Base-by-base conservation (phyloP, 2,113 vertebrate species). In the Malurus alboscapulatus region DNA sequence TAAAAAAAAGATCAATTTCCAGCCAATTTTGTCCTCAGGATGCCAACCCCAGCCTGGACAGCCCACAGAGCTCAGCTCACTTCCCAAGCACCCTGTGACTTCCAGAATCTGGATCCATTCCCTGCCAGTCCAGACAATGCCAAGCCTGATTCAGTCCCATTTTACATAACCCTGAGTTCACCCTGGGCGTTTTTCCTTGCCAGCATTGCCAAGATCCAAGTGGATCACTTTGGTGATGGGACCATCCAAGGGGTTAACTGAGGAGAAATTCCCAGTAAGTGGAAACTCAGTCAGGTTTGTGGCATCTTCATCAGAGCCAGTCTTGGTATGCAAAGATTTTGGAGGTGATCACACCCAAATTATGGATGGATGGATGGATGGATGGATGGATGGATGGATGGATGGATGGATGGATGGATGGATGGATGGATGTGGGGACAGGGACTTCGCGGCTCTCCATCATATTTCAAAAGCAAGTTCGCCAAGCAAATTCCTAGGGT, bases 381-480 rank as follows among this genome's bases (percentile, higher is more conserved):
- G 44, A 44, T 44, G 44, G 44, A 44, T 44, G 44, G 44, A 44
- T 44, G 44, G 44, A 44, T 45, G 44, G 44, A 45, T 45, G 44
- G 44, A 45, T 45, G 44, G 44, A 45, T 19, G 44, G 44, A 45
- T 45, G 44, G 44, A 45, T 45, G 44, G 3, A 32, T 2, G 25
- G 30, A 9, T 8, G 62, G 16, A 18, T 5, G 4, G 26, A 14
- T 11, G 4, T 4, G 0, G 20, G 12, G 6, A 53, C 2, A 1
- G 22, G n/a, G 14, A 7, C 1, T 73, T 30, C 42, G 14, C 22
- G 29, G 29, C 9, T 71, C 57, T 45, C 17, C 38, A 17, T 6
- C 0, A 1, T 7, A 19, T 30, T 17, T n/a, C 6, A 3, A 17
- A 3, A 12, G 25, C 0, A 0, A 21, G 13, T 58, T 32, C 38